phyloP scores from a whole-genome alignment of 1,140 invertebrate genomes.

The Drosophila carrolli region DNA sequence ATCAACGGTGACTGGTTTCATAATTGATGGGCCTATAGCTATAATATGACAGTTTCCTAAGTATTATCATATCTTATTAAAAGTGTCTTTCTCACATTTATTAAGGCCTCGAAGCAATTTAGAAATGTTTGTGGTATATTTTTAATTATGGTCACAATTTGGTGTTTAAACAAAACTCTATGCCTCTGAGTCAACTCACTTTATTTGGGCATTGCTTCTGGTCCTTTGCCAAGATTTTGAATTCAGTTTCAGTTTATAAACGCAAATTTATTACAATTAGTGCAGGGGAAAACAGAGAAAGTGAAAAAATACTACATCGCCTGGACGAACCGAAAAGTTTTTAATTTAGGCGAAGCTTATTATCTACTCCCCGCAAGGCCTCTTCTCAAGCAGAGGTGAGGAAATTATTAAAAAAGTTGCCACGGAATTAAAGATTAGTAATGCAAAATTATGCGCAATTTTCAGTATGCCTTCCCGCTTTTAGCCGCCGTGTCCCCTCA shows the following conservation, averaged over 20 bases:
- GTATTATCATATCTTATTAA: conserved; percentile 8
- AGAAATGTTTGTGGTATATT: conserved; percentile 33
- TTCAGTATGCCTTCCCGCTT: conserved; percentile 49
- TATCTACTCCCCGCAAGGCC: conserved; percentile 55
- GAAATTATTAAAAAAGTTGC: conserved; percentile 74
- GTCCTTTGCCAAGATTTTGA: conserved; percentile 44
- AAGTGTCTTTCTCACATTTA: neutral
- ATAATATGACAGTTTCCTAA: neutral
- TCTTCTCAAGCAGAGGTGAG: conserved; percentile 41
- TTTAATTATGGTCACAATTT: conserved; percentile 58
- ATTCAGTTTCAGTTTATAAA: conserved; percentile 66
- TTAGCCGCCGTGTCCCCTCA: neutral
- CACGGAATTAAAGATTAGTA: conserved; percentile 60
- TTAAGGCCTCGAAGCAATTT: neutral
- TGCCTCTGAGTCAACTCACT: conserved; percentile 1
- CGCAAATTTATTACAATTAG: conserved; percentile 79
- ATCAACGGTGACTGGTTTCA: no score
- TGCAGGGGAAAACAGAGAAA: conserved; percentile 32
- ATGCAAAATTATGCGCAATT: conserved; percentile 75
- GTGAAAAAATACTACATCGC: conserved; percentile 39
- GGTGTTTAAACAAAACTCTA: conserved; percentile 4
- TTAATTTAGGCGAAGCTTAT: conserved; percentile 77
- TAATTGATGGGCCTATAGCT: neutral
- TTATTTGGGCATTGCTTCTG: conserved; percentile 49
- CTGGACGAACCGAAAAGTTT: conserved; percentile 61